Evolutionary conservation across 2,888 invertebrate species (phyloP).

Genomic region (Hedychridium roseum): DNA sequence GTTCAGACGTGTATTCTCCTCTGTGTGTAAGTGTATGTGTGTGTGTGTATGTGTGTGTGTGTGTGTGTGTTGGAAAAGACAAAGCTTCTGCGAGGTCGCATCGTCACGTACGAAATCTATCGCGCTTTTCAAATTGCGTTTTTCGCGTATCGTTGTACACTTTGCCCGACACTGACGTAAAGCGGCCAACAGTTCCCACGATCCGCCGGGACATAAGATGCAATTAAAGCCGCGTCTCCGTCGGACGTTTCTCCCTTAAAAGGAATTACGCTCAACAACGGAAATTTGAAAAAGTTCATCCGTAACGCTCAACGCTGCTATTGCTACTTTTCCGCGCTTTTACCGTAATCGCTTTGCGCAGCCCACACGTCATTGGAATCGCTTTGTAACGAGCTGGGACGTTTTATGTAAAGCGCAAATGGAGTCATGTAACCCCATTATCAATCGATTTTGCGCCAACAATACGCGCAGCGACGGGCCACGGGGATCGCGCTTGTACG

Average conservation of each 20-base stretch:
- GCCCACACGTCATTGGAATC: slow-evolving; percentile 34
- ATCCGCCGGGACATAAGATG: too few species aligned
- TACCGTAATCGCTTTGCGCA: slow-evolving; percentile 21
- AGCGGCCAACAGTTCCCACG: neutral
- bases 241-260: too few species aligned
- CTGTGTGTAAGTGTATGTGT: too few species aligned
- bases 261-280: too few species aligned
- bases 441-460: slow-evolving; percentile 38
- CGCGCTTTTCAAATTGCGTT: slow-evolving; percentile 20
- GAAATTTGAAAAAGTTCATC: too few species aligned
- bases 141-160: too few species aligned
- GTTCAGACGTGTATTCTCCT: slow-evolving; percentile 8
- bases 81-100: slow-evolving; percentile 23
- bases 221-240: too few species aligned
- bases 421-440: slow-evolving; percentile 44
- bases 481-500: slow-evolving; percentile 25
- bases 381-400: slow-evolving; percentile 39
- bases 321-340: slow-evolving; percentile 21
- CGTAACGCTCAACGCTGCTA: slow-evolving; percentile 17
- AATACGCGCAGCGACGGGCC: slow-evolving; percentile 34
- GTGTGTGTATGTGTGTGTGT: slow-evolving; percentile 17
- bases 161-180: neutral
- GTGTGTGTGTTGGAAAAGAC: slow-evolving; percentile 14
- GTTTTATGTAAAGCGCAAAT: slow-evolving; percentile 42
- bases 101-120: slow-evolving; percentile 28